Base-by-base conservation (phyloP, 2,888 invertebrate species). In the Melikaiella ostensackeni region DNA sequence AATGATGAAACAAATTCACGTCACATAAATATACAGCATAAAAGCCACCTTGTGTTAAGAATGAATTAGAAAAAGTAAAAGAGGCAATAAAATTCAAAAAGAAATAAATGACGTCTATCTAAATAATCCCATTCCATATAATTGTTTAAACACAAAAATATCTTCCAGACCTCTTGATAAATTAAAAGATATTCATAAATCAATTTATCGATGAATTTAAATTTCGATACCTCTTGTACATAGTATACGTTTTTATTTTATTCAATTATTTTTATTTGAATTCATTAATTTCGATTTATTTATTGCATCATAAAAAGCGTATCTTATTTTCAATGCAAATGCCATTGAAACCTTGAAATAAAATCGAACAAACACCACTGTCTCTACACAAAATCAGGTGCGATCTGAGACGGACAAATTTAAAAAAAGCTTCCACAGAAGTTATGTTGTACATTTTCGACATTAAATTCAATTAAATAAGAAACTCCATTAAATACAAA, bases 381-480 rank as follows among this genome's bases (percentile, higher is more conserved):
- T 57, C 11, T 24, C 1, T 27, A 46, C 8, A 66, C 62, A 24
- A 50, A 70, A 70, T 70, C 50, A 30, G 19, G 27, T 50, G 30
- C 30, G 2, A 70, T 66, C 27, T 30, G 4, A 38, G 21, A 38
- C 21, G 13, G 24, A 63, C 33, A 35, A 63, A 30, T 63, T 63
- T 42, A 6, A 24, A 50, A 27, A 50, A 70, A 50, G 19, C 30
- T 46, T 11, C 11, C 33, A n/a, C 70, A 33, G 33, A 50, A 50
- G n/a, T 70, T 70, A 70, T n/a, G 30, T 50, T 70, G 46, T 6
- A 30, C 11, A 50, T 50, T 70, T 70, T 70, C n/a, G 30, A 11
- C 30, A 30, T 50, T 11, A 70, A 50, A 70, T 70, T 70, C 11
- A 70, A 70, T 30, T 70, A 50, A 70, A 70, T 70, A n/a, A 30